Base-by-base conservation (phyloP, 2,888 invertebrate genomes). In the Latrodectus hesperus region DNA sequence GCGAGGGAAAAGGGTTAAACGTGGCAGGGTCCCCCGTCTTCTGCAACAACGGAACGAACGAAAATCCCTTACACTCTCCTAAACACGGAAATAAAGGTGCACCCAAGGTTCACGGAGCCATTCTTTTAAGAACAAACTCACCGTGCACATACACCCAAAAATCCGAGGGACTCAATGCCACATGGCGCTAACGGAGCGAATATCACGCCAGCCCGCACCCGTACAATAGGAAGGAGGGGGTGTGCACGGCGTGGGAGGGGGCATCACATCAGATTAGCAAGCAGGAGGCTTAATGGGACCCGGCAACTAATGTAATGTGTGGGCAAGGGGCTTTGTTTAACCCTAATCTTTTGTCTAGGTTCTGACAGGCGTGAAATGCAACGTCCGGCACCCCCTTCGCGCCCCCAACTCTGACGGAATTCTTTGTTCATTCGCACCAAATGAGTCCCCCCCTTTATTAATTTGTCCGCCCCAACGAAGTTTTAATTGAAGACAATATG, bases 401-500 rank as follows among this genome's bases (percentile, higher is more conserved):
- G 14, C 68, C 68, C 74, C 70, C 67, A 16, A 9, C 38, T 14
- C 26, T 12, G 16, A 16, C 38, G 64, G 26, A 17, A 79, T 79
- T 85, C 85, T 85, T 85, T 85, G 78, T 85, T 79, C 79, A 79
- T 79, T 67, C 79, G 77, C 84, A 73, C 77, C 72, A 84, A 84
- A 78, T 73, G 84, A 78, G 77, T 76, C 77, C 38, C 38, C 38
- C 16, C 60, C 72, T 78, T 84, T 84, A 84, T 84, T 84, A 84
- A 84, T 84, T 84, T 79, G 73, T 84, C 74, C 84, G 84, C 78
- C 73, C 38, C 52, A 74, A 79, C 80, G 80, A 86, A 86, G 80
- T 86, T 86, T 86, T 86, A 86, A 86, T 86, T 86, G 86, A 80
- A 65, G 72, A 84, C 84, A 84, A 84, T 84, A 84, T 77, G 80